Conservation (phyloP, 1,140 invertebrate species). For the Cotesia chilonis region DNA sequence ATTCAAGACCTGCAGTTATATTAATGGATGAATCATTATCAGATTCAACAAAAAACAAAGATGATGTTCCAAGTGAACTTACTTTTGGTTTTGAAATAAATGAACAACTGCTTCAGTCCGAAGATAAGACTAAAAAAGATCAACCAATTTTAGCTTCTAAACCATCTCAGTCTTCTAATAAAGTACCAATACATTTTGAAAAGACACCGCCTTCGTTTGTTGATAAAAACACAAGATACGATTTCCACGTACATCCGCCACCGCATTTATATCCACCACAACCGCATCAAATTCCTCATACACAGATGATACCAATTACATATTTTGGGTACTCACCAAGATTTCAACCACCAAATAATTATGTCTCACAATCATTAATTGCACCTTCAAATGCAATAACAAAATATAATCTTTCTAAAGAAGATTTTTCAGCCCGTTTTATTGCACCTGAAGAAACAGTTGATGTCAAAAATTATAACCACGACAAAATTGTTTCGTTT, state of each 20-base stretch:
- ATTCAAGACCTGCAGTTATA: conserved; percentile 70
- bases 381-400: conserved; percentile 47
- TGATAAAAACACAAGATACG: conserved; percentile 52
- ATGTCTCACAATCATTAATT: conserved; percentile 38
- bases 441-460: conserved; percentile 65
- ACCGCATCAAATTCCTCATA: conserved; percentile 45
- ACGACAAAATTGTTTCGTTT: conserved; percentile 73
- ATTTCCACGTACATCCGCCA: conserved; percentile 48
- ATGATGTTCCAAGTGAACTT: conserved; percentile 65
- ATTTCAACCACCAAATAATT: conserved; percentile 45
- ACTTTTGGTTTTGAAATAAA: conserved; percentile 77
- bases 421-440: conserved; percentile 61
- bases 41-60: conserved; percentile 55
- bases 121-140: conserved; percentile 45
- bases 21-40: conserved; percentile 68
- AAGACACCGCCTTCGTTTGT: conserved; percentile 48
- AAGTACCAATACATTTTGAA: conserved; percentile 49
- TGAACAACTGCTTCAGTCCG: conserved; percentile 68
- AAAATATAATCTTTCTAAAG: conserved; percentile 54
- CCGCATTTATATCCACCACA: conserved; percentile 39
- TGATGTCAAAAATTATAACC: conserved; percentile 63
- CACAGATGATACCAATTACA: conserved; percentile 48
- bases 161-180: conserved; percentile 44
- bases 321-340: conserved; percentile 49
- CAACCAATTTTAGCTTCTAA: conserved; percentile 42